A percentile compares a stretch with the other conserved stretches of the same genome.
These are phyloP conservation scores for Leptogaster cylindrica DNA, from an alignment of 2,888 invertebrate genomes.

Conservation along the genomic window DNA sequence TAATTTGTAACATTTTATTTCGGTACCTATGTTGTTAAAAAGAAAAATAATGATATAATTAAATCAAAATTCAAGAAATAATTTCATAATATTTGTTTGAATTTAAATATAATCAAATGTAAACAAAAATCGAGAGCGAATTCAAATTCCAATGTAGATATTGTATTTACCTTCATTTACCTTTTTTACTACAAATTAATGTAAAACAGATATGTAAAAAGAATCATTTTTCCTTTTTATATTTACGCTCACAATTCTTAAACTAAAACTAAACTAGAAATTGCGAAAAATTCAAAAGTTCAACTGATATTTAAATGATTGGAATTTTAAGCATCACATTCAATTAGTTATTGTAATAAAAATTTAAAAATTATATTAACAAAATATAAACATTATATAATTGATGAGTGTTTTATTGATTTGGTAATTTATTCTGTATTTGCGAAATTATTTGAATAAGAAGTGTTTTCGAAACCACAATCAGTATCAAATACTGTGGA, in stretches of 20 bases:
- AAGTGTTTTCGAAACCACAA: not conserved
- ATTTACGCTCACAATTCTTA: not conserved
- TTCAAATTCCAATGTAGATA: no score
- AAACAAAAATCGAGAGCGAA: no score
- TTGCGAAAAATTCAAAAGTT: slow-evolving; percentile 5
- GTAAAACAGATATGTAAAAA: no score
- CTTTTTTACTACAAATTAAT: no score
- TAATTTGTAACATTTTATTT: no score
- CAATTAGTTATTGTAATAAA: slow-evolving; percentile 31
- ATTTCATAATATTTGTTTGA: no score
- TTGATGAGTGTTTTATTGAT: not conserved
- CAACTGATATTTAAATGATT: slow-evolving; percentile 23
- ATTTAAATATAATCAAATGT: no score
- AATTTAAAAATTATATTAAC: slow-evolving; percentile 32
- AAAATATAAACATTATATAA: slow-evolving; percentile 17
- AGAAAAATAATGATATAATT: no score
- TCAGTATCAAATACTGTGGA: not conserved
- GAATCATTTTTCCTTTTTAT: not conserved
- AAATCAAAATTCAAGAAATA: no score
- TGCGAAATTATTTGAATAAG: not conserved
- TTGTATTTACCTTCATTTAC: no score
- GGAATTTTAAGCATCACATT: slow-evolving; percentile 10
- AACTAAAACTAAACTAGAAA: not conserved
- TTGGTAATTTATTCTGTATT: not conserved
- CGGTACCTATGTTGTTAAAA: no score